phyloP scores from a whole-genome alignment of 37 sponge, comb jelly and placozoan genomes.

The Trichoplax adhaerens region DNA sequence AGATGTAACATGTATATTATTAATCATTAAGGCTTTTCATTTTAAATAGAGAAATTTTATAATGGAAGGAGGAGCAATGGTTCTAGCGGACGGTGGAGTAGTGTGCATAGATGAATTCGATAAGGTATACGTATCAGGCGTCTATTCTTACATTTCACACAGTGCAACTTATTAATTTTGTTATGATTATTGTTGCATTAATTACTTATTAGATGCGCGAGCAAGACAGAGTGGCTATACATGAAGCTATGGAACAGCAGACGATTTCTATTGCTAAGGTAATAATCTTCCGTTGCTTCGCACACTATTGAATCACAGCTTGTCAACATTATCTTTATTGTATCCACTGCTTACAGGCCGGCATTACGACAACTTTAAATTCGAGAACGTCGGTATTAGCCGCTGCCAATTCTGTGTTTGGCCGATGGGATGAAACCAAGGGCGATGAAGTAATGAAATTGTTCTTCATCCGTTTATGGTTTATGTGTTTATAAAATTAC shows the following conservation, averaged over 20 bases:
- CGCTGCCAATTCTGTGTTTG: slow-evolving; percentile 99
- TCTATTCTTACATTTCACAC: neutral
- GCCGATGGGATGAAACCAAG: slow-evolving; percentile 24
- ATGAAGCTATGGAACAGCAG: slow-evolving; percentile 99
- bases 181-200: neutral
- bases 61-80: slow-evolving; percentile 99
- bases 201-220: slow-evolving; percentile 64
- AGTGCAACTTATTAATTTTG: neutral
- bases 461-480: neutral
- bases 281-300: neutral
- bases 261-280: slow-evolving; percentile 99
- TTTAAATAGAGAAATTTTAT: slow-evolving; percentile 57
- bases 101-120: slow-evolving; percentile 99
- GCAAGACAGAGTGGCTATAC: slow-evolving; percentile 96
- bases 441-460: neutral
- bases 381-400: slow-evolving; percentile 95
- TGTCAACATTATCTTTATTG: neutral
- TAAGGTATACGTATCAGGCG: slow-evolving; percentile 30
- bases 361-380: slow-evolving; percentile 99
- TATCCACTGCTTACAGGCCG: slow-evolving; percentile 44
- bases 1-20: neutral
- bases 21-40: neutral
- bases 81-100: slow-evolving; percentile 97
- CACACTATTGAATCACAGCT: neutral
- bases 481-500: neutral